Evolutionary conservation across 2,797 vertebrate genomes (phyloP), one percentile per base, ranked within the genome.

Genomic region (Adrianichthys oophorus): DNA sequence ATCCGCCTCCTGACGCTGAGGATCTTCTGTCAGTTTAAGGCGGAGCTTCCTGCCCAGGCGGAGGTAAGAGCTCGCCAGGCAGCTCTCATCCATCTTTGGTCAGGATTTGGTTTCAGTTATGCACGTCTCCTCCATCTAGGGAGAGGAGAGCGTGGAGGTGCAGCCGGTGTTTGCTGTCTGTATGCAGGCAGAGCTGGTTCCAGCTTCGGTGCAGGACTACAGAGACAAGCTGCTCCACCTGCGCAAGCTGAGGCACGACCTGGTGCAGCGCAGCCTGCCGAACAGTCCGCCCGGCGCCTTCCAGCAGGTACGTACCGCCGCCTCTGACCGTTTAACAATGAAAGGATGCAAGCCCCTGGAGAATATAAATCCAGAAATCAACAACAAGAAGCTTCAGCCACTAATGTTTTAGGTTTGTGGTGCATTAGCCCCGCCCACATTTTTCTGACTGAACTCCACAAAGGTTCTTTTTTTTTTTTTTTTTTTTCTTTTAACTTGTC

Each of bases 211-310:
- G 55, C 94, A 93, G 61, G 95, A 98, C 84, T 98, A 96, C 85
- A 92, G 96, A 70, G 98, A 99, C 37, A 99, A 99, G 74, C 91
- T 99, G 40, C 93, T 99, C 4, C 94, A 98, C 72, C 78, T 99
- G 53, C 88, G 94, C 14, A 98, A 97, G 79, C 90, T 99, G 23
- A 93, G 98, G 4, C 92, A 93, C n/a, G 97, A 99, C 69, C 85
- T 94, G 72, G 94, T 95, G 48, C 92, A 89, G 68, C 70, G 85
- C 24, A 56, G 86, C 24, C 70, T 93, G 61, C 92, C 93, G 0
- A 79, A 44, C 17, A 95, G 93, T 14, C 87, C 87, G 0, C 37
- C 61, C 0, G 68, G 53, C 15, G 43, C 63, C 8, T 91, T 97
- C 66, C 91, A 93, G 56, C 94, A 97, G 95, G 98, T 98, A 83